Evolutionary conservation across 2,888 invertebrate species (phyloP).

Genomic region (Caenorhabditis sp.): DNA sequence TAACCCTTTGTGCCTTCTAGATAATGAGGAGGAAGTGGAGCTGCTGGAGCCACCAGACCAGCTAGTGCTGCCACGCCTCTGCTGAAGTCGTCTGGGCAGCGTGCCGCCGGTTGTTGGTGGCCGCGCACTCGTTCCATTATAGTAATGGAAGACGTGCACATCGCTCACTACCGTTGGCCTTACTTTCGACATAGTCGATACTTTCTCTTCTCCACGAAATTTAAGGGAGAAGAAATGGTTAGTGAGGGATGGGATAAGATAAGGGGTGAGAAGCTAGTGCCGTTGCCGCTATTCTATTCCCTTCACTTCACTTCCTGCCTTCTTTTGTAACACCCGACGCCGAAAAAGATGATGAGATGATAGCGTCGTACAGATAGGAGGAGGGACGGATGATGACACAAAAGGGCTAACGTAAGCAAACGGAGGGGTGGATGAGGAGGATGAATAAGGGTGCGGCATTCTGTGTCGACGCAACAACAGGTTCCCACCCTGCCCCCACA

Average conservation of each 20-base stretch:
- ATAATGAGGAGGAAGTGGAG: conserved; percentile 38
- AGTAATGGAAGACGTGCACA: conserved; percentile 70
- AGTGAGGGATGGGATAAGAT: conserved; percentile 19
- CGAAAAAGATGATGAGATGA: conserved; percentile 14
- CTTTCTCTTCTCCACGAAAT: conserved; percentile 17
- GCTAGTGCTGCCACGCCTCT: conserved; percentile 36
- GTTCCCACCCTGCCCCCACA: conserved; percentile 14
- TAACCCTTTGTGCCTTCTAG: conserved; percentile 27
- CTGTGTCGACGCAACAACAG: conserved; percentile 49
- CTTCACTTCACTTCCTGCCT: not conserved
- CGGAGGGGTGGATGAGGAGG: conserved; percentile 2
- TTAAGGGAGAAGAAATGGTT: conserved; percentile 17
- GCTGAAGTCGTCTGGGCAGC: conserved; percentile 25
- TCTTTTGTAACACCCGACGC: conserved; percentile 26
- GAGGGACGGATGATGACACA: conserved; percentile 14
- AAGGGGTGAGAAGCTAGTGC: conserved; percentile 6
- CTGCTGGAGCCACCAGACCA: conserved; percentile 47
- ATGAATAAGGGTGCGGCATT: conserved; percentile 33
- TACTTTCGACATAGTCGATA: conserved; percentile 17
- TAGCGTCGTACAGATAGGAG: conserved; percentile 5
- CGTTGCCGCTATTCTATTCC: not conserved
- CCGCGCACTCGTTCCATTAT: conserved; percentile 39
- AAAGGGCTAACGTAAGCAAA: conserved; percentile 40
- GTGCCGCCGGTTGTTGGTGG: conserved; percentile 31
- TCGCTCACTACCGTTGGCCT: conserved; percentile 59